phyloP scores from a whole-genome alignment of 2,888 invertebrate species.

The Ennomos quercinarius region DNA sequence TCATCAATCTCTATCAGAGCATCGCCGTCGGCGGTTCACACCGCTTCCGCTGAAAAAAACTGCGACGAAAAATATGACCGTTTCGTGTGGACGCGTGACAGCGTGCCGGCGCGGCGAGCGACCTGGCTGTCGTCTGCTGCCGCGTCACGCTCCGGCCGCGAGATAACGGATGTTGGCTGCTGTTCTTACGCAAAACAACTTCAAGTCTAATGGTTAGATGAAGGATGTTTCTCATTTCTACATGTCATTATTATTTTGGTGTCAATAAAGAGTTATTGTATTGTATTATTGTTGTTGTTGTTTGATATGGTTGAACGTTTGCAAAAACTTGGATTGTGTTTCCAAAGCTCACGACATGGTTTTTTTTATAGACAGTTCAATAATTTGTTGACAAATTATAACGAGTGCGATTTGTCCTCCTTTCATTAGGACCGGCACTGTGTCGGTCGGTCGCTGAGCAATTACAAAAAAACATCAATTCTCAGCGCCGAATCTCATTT shows the following conservation, averaged over 20 bases:
- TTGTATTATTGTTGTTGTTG: no score
- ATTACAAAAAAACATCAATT: slow-evolving; percentile 78
- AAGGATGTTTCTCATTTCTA: no score
- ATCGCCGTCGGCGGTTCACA: slow-evolving; percentile 59
- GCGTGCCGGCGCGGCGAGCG: slow-evolving; percentile 34
- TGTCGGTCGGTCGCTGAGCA: slow-evolving; percentile 49
- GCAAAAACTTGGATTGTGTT: no score
- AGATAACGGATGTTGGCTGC: background rate
- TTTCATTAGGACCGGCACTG: slow-evolving; percentile 38
- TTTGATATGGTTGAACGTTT: no score
- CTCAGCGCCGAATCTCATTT: slow-evolving; percentile 68
- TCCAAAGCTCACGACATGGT: background rate
- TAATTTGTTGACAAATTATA: slow-evolving; percentile 34
- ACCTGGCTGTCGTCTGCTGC: slow-evolving; percentile 4
- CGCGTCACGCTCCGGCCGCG: background rate
- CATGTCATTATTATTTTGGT: no score
- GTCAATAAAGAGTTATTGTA: no score
- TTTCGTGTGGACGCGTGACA: slow-evolving; percentile 57
- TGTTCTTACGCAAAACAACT: no score
- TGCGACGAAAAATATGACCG: slow-evolving; percentile 74
- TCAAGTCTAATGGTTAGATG: no score
- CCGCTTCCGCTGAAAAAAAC: slow-evolving; percentile 65
- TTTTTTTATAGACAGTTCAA: slow-evolving; percentile 14
- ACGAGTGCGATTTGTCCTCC: no score
- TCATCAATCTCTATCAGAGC: slow-evolving; percentile 83